Base-by-base conservation (phyloP, 1,140 invertebrate species). In the Eulimnadia texana region DNA sequence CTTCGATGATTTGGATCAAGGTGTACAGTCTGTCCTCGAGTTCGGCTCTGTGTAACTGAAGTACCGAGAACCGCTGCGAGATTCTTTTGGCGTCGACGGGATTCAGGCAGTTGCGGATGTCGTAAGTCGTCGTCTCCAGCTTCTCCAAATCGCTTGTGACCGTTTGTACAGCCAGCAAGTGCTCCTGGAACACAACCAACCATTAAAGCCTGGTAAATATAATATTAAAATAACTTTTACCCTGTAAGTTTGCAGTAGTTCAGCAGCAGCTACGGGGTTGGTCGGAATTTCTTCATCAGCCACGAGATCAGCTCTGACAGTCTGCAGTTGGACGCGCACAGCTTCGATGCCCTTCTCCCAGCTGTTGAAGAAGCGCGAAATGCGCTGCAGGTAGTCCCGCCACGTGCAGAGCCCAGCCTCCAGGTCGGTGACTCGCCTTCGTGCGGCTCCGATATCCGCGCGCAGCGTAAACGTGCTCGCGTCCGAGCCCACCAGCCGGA, bases 21-120 rank as follows among this genome's bases (percentile, higher is more conserved):
- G 84, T 78, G 1, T 82, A 80, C 0, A 93, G 72, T 67, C 88
- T 82, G 65, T 88, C 84, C 64, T 89, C 84, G 0, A 91, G 71
- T 64, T 92, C 88, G 3, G 80, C 81, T 64, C 88, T 82, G 66
- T 88, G 83, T 68, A 92, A 85, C 70, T 79, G 79, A 6, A 90
- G 71, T 51, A 88, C 74, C 77, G 85, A 84, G 42, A 83, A 76
- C 65, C 82, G 79, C 68, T 91, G 88, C 63, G 82, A 84, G 3
- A 91, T 78, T 9, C 83, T 76, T 68, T 89, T 89, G 71, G 90
- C 83, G 66, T 96, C 91, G n/a, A 84, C 81, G 0, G 89, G 86
- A 70, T 86, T 89, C 2, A 94, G 76, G 60, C 84, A 85, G 66
- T 90, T 85, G 65, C 88, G 85, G 6, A 96, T 74, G 72, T 91